phyloP scores from a whole-genome alignment of 2,888 invertebrate genomes.

The Esperia sulphurella region DNA sequence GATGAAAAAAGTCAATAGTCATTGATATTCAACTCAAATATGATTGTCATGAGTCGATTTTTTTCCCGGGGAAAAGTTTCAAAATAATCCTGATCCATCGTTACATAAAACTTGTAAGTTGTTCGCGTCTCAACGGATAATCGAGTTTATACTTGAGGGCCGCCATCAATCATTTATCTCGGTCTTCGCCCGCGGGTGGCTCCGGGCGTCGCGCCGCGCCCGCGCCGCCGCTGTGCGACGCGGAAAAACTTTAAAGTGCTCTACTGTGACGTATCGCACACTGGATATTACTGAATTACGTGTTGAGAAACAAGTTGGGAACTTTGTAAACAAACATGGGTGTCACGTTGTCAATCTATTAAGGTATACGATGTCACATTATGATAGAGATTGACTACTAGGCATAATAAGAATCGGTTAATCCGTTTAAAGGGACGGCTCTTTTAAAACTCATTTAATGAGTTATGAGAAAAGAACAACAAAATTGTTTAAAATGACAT shows the following conservation, averaged over 20 bases:
- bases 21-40: slow-evolving; percentile 71
- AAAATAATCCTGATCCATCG: slow-evolving; percentile 77
- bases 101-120: slow-evolving; percentile 79
- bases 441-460: no score
- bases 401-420: no score
- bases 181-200: slow-evolving; percentile 49
- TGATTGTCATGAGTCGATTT: slow-evolving; percentile 74
- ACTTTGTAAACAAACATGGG: neutral
- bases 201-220: slow-evolving; percentile 18
- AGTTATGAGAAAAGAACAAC: no score
- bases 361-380: neutral
- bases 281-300: slow-evolving; percentile 5
- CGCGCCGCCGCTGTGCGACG: slow-evolving; percentile 34
- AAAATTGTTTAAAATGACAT: no score
- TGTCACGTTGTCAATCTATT: neutral
- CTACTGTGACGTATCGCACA: slow-evolving; percentile 59
- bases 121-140: slow-evolving; percentile 78
- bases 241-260: slow-evolving; percentile 74
- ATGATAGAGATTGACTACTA: no score
- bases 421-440: no score
- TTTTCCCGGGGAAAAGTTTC: slow-evolving; percentile 61
- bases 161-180: slow-evolving; percentile 78
- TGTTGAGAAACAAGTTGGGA: neutral
- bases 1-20: slow-evolving; percentile 25
- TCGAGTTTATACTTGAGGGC: slow-evolving; percentile 78